phyloP scores from a whole-genome alignment of 2,797 vertebrate species.

The Coluber constrictor region DNA sequence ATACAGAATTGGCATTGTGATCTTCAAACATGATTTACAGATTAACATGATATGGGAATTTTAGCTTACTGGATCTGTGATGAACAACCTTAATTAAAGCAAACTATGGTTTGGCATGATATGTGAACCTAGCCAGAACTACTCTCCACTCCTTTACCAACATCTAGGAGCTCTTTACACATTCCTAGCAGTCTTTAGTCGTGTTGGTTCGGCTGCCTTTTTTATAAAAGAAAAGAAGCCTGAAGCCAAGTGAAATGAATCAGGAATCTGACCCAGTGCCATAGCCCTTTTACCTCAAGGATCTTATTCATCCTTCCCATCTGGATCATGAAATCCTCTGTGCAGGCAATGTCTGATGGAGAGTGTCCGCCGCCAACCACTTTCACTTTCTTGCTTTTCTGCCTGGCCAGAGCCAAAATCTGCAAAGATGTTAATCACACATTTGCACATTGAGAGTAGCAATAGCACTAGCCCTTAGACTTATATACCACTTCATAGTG shows the following conservation, averaged over 20 bases:
- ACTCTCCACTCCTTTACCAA: background rate
- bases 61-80: background rate
- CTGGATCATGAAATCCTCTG: slow-evolving; percentile 73
- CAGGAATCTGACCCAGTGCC: background rate
- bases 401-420: slow-evolving; percentile 71
- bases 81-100: background rate
- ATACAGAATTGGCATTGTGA: background rate
- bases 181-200: background rate
- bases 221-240: background rate
- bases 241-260: background rate
- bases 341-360: slow-evolving; percentile 72
- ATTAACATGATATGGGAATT: background rate
- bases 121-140: background rate
- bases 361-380: slow-evolving; percentile 71
- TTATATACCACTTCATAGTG: background rate
- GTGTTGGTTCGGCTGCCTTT: background rate
- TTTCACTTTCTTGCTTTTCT: slow-evolving; percentile 70
- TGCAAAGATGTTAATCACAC: slow-evolving; percentile 28
- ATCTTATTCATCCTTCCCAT: slow-evolving; percentile 72
- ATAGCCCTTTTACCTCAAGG: slow-evolving; percentile 61
- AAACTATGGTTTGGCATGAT: background rate
- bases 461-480: background rate
- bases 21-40: background rate
- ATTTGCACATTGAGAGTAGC: background rate
- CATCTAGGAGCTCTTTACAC: background rate